Conservation (phyloP, 30 jellyfish, hydroid and myxozoan genomes). For the Aurelia aurita complex sp. Pacific region DNA sequence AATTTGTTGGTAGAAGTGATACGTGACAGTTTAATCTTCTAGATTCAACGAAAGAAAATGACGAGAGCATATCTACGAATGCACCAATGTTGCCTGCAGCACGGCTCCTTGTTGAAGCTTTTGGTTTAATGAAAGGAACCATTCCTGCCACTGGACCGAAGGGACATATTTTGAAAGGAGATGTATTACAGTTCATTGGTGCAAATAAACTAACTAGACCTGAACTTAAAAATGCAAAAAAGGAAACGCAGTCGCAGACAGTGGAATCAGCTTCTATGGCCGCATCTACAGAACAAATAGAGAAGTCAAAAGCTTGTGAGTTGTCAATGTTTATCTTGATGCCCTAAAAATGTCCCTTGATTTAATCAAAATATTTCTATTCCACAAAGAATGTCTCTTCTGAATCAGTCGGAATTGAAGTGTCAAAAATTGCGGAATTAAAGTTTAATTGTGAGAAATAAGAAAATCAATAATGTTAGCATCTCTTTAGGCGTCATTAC, state of each 20-base stretch:
- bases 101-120: constrained; percentile 70
- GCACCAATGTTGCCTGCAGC: constrained; percentile 79
- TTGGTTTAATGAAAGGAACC: constrained; percentile 25
- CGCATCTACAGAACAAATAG: background rate
- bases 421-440: too few relatives aligned
- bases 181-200: constrained; percentile 64
- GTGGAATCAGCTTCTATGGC: background rate
- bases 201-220: constrained; percentile 49
- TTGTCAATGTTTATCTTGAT: too few relatives aligned
- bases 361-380: background rate
- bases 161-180: constrained; percentile 88
- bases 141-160: constrained; percentile 84
- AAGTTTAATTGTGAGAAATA: too few relatives aligned
- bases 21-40: background rate
- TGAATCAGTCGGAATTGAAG: too few relatives aligned
- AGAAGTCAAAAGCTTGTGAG: background rate
- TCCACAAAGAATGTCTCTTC: too few relatives aligned
- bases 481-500: too few relatives aligned
- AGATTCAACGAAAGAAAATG: too few relatives aligned
- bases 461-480: too few relatives aligned
- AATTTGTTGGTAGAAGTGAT: too few relatives aligned
- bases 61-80: background rate
- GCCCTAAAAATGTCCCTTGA: background rate
- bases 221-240: background rate
- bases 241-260: background rate